Evolutionary conservation across 2,113 vertebrate species (phyloP), one percentile per base, ranked within the genome.

Genomic region (Macquaria ambigua): DNA sequence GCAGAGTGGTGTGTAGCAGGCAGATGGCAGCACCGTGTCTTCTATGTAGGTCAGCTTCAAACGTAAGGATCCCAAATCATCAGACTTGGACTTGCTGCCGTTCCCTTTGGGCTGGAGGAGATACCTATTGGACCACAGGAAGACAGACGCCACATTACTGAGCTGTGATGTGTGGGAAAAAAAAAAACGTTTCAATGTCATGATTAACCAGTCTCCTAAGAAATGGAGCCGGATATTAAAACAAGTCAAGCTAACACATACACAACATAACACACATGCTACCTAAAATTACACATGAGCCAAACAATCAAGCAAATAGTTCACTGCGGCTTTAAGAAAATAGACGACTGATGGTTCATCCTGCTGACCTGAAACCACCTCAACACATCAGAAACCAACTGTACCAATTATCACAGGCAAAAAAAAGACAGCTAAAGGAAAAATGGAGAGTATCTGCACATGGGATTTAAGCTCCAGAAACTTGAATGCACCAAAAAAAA

Each of bases 91-190:
- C 87, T 99, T 99, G 90, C 95, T 98, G 87, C 98, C 97, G 74
- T 97, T 99, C 90, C 98, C 98, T 96, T 97, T 97, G 41, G 98
- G 98, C 72, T 98, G 98, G 62, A 99, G 96, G 83, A 99, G 96
- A 94, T 99, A 99, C 98, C 98, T 99, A 93, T 84, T 10, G 62
- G 59, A 93, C 86, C 7, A 86, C 15, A 21, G 67, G 2, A 23
- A 58, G 20, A 63, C 18, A 71, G 23, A 71, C 16, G 11, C 6
- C 14, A 14, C 37, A 0, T 76, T 34, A 83, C 12, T 67, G 16
- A 8, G 34, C 7, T 58, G 58, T 31, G 23, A 15, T n/a, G 21
- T 18, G 15, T 59, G 1, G 1, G 52, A 50, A 72, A 31, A 31
- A 59, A 12, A 53, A 39, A 34, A 5, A 39, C 23, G 21, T 8